Evolutionary conservation across 2,113 vertebrate species (phyloP).

Genomic region (Gadus macrocephalus): DNA sequence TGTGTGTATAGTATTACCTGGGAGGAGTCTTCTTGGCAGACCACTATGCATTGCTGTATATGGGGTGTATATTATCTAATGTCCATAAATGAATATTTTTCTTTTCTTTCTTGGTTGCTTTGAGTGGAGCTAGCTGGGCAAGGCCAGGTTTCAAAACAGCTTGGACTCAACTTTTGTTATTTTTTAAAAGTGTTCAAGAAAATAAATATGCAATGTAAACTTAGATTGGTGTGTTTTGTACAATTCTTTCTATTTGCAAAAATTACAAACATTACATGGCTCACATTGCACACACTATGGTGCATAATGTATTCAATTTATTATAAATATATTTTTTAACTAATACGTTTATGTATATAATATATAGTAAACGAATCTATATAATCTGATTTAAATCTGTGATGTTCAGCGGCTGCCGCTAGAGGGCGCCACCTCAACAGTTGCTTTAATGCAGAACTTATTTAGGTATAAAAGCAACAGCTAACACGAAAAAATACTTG

Average conservation of each 20-base stretch:
- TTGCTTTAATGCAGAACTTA: too few relatives aligned
- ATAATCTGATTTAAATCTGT: background rate
- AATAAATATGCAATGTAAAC: constrained; percentile 59
- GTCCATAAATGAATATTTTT: constrained; percentile 66
- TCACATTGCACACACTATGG: background rate
- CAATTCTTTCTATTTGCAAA: constrained; percentile 14
- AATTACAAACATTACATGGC: background rate
- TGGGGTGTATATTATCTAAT: constrained; percentile 72
- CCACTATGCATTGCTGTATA: constrained; percentile 79
- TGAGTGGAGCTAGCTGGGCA: constrained; percentile 54
- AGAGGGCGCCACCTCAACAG: constrained; percentile 35
- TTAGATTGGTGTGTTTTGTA: constrained; percentile 5
- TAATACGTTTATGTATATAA: background rate
- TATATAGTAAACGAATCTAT: background rate
- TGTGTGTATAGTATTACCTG: constrained; percentile 47
- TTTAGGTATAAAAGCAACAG: too few relatives aligned
- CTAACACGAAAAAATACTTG: too few relatives aligned
- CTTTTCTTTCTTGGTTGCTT: constrained; percentile 64
- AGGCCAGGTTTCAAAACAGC: constrained; percentile 58
- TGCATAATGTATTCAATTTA: background rate
- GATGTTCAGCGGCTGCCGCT: constrained; percentile 22
- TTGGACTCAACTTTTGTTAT: constrained; percentile 46
- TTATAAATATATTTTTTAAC: too few relatives aligned
- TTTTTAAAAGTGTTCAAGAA: constrained; percentile 33
- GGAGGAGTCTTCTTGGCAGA: constrained; percentile 65